Base-by-base conservation (phyloP, 2,888 invertebrate species). In the Ormyrus nitidulus region DNA sequence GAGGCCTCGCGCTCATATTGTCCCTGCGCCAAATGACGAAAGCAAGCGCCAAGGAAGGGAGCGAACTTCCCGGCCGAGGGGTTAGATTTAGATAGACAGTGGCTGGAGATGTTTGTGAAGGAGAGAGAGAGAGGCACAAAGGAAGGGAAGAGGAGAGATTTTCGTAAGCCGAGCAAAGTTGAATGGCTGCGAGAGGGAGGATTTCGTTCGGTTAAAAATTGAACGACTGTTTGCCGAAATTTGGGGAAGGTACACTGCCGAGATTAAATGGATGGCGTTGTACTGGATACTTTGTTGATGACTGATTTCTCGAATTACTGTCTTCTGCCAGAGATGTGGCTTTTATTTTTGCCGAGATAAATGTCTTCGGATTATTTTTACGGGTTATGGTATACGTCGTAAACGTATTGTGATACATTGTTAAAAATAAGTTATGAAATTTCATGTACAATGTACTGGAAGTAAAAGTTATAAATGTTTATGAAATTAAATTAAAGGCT, bases 1-100 rank as follows among this genome's bases (percentile, higher is more conserved):
- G 77, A 84, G 84, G 84, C 72, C 82, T 74, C 78, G 66, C 74
- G 70, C 19, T 73, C 82, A 34, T 78, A 88, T 88, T 88, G 86
- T 88, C 81, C 76, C 77, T 77, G 59, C 73, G 81, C 83, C 85
- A 86, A 88, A 88, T 87, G 86, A 87, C 86, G 85, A 83, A 80
- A 58, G 53, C 44, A 6, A 8, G 59, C 13, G 49, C 34, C 34
- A 69, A 11, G 13, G 56, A 69, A 53, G 59, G 53, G 73, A 74
- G 49, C 56, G 11, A 65, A 71, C 46, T 68, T 79, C 69, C 34
- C 49, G 56, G 62, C 62, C 66, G 75, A 76, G 74, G 77, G 78
- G 81, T 68, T 79, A 70, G 72, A 81, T 77, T 77, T 72, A 70
- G 71, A 78, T 78, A 77, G 77, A 77, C 56, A 65, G 77, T 75